Conservation (phyloP, 2,113 vertebrate genomes). For the Esox niger region DNA sequence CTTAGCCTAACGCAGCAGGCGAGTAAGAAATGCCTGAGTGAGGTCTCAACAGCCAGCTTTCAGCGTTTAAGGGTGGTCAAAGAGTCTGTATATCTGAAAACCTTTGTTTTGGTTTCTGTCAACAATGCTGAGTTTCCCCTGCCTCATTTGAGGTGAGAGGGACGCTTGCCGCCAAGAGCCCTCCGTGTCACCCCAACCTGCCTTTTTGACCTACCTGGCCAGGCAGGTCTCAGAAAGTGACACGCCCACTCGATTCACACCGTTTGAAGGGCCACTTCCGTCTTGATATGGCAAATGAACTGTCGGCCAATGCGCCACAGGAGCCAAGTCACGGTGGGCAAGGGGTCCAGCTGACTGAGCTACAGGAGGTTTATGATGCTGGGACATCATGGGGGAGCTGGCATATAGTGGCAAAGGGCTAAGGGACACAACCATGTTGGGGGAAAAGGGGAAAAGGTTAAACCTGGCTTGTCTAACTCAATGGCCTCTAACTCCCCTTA, state of each 20-base stretch:
- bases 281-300: not conserved
- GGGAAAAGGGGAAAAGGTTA: not conserved
- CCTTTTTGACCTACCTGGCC: constrained; percentile 1
- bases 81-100: too few species aligned
- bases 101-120: not conserved
- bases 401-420: constrained; percentile 22
- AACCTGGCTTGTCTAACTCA: not conserved
- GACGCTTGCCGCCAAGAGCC: constrained; percentile 10
- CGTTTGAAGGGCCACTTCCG: not conserved
- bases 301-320: constrained; percentile 36
- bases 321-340: constrained; percentile 68
- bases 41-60: not conserved
- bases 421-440: not conserved
- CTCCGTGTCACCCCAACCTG: constrained; percentile 6
- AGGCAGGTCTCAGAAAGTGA: constrained; percentile 13
- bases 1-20: not conserved
- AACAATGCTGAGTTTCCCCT: not conserved
- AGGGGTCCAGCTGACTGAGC: constrained; percentile 67
- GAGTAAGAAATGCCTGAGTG: not conserved
- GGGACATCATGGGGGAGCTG: constrained; percentile 65
- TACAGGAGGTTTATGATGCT: constrained; percentile 55
- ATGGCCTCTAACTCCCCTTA: not conserved
- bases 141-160: too few species aligned
- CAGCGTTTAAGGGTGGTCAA: too few species aligned
- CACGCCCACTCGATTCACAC: constrained; percentile 23